Evolutionary conservation across 2,888 invertebrate species (phyloP).

Genomic region (Tyria jacobaeae): DNA sequence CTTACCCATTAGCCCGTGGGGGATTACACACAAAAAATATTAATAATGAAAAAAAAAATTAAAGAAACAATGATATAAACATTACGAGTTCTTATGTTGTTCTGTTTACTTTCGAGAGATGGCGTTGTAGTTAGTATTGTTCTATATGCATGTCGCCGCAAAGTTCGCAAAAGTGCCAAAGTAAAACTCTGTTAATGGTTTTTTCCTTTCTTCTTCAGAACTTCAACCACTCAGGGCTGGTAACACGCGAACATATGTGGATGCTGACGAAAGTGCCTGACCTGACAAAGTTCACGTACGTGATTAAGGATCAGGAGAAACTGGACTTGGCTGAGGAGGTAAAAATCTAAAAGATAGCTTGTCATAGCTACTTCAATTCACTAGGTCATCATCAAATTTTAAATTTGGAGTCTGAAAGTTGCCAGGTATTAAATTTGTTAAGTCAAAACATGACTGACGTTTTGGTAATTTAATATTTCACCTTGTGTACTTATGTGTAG

Average conservation of each 20-base stretch:
- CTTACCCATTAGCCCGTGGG: too few relatives aligned
- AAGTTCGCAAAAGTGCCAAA: too few relatives aligned
- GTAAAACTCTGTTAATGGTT: background rate
- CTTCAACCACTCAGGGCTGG: slow-evolving; percentile 91
- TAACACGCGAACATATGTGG: slow-evolving; percentile 91
- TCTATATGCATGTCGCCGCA: too few relatives aligned
- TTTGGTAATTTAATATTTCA: too few relatives aligned
- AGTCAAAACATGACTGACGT: too few relatives aligned
- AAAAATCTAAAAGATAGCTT: background rate
- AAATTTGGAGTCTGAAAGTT: background rate
- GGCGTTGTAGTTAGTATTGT: background rate
- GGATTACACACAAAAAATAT: too few relatives aligned
- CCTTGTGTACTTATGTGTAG: too few relatives aligned
- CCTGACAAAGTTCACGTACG: slow-evolving; percentile 90
- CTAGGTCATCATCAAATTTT: background rate
- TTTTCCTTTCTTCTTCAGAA: slow-evolving; percentile 73
- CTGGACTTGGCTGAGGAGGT: slow-evolving; percentile 86
- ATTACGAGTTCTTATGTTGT: background rate
- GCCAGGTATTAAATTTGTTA: too few relatives aligned
- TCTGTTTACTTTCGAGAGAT: background rate
- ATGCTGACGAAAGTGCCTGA: slow-evolving; percentile 90
- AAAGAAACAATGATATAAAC: background rate
- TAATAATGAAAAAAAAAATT: background rate
- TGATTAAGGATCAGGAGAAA: slow-evolving; percentile 88
- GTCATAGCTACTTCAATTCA: background rate